Base-by-base conservation (phyloP, 1,140 invertebrate species). In the Tetranychus urticae region DNA sequence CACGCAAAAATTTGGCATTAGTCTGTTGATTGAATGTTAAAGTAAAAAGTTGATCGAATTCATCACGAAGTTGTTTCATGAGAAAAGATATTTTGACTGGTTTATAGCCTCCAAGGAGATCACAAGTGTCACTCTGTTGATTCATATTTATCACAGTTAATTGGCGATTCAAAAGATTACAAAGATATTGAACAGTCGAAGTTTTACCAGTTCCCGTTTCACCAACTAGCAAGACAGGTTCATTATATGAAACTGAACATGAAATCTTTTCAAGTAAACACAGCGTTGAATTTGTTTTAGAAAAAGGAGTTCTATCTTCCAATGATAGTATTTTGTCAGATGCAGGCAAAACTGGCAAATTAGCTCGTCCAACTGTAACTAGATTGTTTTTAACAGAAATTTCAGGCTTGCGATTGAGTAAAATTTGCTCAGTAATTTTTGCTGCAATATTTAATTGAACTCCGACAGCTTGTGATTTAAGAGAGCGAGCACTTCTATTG, bases 201-300 rank as follows among this genome's bases (percentile, higher is more conserved):
- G 96, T 99, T 77, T 99, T 99, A 12, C 96, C 94, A 13, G 89
- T 92, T 52, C 94, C 96, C 1, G 94, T 99, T 75, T 99, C 96
- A 56, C 96, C 96, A 1, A 97, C 90, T 6, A 99, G 73, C 8
- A 99, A 73, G 2, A 97, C 86, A 0, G 93, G 88, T 72, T 99
- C 94, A 46, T 82, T 81, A 57, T 84, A 78, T 2, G 73, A 74
- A 0, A 97, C 79, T 70, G 85, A 87, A 61, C 82, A 82, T 10
- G 83, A 80, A 36, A 97, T 81, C 45, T 82, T 78, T 75, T 99
- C 94, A 33, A 98, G 70, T 2, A 98, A 75, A 67, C 80, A 81
- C 36, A 81, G 75, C 1, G 88, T 80, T 68, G 82, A 77, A 65
- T 82, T 78, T 0, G 88, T 68, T 35, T 62, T 59, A 13, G 64